Conservation (phyloP, 2,888 invertebrate species). For the Aleiodes leptofemur region DNA sequence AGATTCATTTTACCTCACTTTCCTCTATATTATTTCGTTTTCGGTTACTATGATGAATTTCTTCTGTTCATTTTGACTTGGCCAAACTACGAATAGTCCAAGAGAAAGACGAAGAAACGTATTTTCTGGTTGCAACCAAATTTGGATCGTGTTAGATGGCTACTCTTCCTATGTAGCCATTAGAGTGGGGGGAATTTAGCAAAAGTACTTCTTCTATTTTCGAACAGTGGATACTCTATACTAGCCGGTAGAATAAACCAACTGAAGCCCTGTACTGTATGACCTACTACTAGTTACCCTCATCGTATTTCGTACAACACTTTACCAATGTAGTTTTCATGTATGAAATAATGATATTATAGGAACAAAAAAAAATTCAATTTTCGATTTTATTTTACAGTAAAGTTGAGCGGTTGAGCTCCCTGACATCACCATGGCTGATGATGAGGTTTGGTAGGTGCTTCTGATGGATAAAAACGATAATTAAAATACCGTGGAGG, state of each 20-base stretch:
- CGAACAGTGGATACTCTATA: slow-evolving; percentile 71
- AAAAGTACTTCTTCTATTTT: slow-evolving; percentile 69
- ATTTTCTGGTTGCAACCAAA: slow-evolving; percentile 77
- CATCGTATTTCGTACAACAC: slow-evolving; percentile 26
- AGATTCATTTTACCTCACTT: too few relatives aligned
- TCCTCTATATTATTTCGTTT: too few relatives aligned
- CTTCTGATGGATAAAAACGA: slow-evolving; percentile 38
- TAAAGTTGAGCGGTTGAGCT: slow-evolving; percentile 75
- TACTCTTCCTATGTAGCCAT: slow-evolving; percentile 56
- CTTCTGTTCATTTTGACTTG: slow-evolving; percentile 16
- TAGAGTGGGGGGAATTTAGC: slow-evolving; percentile 72
- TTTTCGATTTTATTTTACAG: too few relatives aligned
- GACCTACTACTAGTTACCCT: slow-evolving; percentile 22
- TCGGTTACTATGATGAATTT: too few relatives aligned
- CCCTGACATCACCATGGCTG: slow-evolving; percentile 86
- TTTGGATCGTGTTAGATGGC: slow-evolving; percentile 76
- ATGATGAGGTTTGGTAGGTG: slow-evolving; percentile 95
- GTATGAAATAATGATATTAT: too few relatives aligned
- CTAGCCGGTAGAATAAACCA: slow-evolving; percentile 48
- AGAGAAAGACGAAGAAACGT: slow-evolving; percentile 61
- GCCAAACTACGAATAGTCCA: slow-evolving; percentile 20
- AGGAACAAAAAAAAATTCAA: too few relatives aligned
- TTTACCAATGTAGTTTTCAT: too few relatives aligned
- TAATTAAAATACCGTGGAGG: background rate
- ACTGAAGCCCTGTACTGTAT: slow-evolving; percentile 11